These are phyloP conservation scores for Hoplostethus mediterraneus DNA, from an alignment of 2,797 vertebrate genomes.

Conservation along the genomic window DNA sequence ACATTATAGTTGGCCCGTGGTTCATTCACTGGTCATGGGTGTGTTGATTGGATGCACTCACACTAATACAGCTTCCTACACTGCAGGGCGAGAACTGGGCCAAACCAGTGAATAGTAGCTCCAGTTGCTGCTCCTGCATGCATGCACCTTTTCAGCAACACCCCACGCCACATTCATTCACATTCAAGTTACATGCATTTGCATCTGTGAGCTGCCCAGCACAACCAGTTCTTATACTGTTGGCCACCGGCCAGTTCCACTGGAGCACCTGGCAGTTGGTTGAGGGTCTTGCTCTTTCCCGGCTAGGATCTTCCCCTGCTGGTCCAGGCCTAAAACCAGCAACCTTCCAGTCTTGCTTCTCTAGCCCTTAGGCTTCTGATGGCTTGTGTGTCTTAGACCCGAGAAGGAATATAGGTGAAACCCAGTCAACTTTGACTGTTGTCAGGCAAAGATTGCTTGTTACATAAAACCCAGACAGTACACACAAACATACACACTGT, in stretches of 20 bases:
- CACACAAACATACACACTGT: constrained; percentile 5
- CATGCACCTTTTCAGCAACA: constrained; percentile 1
- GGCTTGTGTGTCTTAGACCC: not conserved
- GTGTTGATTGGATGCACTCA: not conserved
- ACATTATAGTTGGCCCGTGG: not conserved
- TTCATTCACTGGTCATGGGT: not conserved
- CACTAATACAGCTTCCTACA: not conserved
- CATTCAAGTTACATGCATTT: not conserved
- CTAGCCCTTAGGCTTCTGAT: not conserved
- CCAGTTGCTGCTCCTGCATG: not conserved
- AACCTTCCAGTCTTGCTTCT: not conserved
- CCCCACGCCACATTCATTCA: not conserved
- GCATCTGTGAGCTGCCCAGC: not conserved
- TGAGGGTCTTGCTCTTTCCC: not conserved
- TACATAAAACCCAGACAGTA: constrained; percentile 23
- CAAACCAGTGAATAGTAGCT: not conserved
- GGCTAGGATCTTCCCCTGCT: constrained; percentile 1
- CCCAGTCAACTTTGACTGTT: constrained; percentile 6
- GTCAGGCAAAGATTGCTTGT: constrained; percentile 19
- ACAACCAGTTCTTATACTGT: not conserved
- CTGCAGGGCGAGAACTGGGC: not conserved
- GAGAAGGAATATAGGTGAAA: constrained; percentile 21
- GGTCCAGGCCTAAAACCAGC: not conserved
- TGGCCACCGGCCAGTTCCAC: not conserved
- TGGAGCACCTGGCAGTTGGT: not conserved